Evolutionary conservation across 2,888 invertebrate genomes (phyloP).

Genomic region (Agonum fuliginosum): DNA sequence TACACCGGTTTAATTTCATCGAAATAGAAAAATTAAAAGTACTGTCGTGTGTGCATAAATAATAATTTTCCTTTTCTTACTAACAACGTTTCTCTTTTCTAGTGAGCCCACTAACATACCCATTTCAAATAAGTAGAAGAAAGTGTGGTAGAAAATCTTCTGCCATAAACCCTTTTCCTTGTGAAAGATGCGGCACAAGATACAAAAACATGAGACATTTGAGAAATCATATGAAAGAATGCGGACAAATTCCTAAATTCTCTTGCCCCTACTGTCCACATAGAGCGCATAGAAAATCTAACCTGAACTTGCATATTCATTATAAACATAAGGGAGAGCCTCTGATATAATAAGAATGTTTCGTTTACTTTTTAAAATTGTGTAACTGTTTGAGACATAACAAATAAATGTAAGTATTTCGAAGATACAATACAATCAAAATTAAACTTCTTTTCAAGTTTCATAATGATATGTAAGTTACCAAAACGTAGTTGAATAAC

Average conservation of each 20-base stretch:
- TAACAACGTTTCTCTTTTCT: not conserved
- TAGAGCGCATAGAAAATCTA: conserved; percentile 73
- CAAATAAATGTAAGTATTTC: too few relatives aligned
- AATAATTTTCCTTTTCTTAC: not conserved
- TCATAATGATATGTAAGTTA: too few relatives aligned
- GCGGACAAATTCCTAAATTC: conserved; percentile 73
- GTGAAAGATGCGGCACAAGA: conserved; percentile 73
- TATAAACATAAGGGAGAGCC: conserved; percentile 25
- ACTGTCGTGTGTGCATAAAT: too few relatives aligned
- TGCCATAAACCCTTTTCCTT: conserved; percentile 61
- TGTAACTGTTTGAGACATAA: too few relatives aligned
- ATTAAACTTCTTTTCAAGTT: too few relatives aligned
- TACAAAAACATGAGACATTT: conserved; percentile 76
- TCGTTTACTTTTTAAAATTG: not conserved
- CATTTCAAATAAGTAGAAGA: not conserved
- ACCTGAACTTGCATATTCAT: conserved; percentile 16
- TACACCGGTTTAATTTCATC: too few relatives aligned
- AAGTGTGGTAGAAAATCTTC: conserved; percentile 26
- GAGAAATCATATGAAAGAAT: conserved; percentile 75
- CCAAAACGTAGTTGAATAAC: too few relatives aligned
- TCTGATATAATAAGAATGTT: not conserved
- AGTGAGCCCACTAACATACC: conserved; percentile 12
- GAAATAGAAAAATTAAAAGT: too few relatives aligned
- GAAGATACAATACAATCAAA: too few relatives aligned
- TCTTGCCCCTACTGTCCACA: conserved; percentile 73